Base-by-base conservation (phyloP, 2,888 invertebrate species). In the Drepana falcataria region DNA sequence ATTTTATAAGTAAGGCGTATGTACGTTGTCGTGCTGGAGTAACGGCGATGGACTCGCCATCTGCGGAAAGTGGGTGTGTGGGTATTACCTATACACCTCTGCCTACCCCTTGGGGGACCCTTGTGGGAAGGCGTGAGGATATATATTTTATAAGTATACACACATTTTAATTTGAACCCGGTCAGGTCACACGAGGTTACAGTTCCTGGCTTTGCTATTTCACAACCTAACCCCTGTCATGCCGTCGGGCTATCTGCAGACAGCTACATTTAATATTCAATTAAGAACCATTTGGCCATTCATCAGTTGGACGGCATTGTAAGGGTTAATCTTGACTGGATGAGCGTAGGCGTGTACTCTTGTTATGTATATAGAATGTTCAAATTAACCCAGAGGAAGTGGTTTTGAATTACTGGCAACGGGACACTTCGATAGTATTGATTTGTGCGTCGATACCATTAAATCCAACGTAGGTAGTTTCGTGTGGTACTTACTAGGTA, bases 221-320 rank as follows among this genome's bases (percentile, higher is more conserved):
- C 73, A 66, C 70, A 66, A 68, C 69, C 68, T 75, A 69, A 74
- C 75, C 77, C 77, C 71, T 75, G 81, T 81, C 80, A 81, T 65
- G 61, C 64, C 63, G 72, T 60, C 69, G 66, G 63, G 59, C 57
- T 40, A 53, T 51, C 58, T 63, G 77, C 64, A 75, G 78, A 73
- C 78, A 72, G 72, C 68, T 75, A 58, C 79, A 75, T 83, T 83
- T 81, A 84, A 84, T 83, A 83, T 84, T 84, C 83, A 84, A 83
- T 84, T 83, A 82, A 77, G 75, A 71, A 65, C 73, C 73, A 75
- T 81, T 83, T 75, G 75, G 65, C 73, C 79, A 81, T 83, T 81
- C 76, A 76, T 83, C 81, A 81, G 74, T 55, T 65, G 71, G 62
- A 68, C 61, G 59, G 58, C 52, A 58, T 65, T 64, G 58, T 55